Evolutionary conservation across 2,797 vertebrate species (phyloP), one percentile per base, ranked within the genome.

Genomic region (Chiroxiphia lanceolata): DNA sequence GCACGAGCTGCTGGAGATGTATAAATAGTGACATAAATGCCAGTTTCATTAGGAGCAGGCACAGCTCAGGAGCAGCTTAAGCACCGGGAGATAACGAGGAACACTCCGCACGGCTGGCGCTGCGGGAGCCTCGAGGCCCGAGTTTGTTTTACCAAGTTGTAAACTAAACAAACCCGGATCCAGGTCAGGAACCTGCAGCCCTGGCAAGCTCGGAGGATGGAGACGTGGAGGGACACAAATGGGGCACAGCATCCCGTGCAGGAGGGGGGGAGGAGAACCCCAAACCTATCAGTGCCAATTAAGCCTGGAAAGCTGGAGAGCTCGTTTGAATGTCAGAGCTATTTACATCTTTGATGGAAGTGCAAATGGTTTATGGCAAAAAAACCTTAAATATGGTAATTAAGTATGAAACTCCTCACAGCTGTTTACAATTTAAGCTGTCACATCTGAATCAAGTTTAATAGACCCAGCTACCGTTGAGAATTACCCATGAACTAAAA

Each of bases 351-450:
- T 78, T 96, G 96, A 97, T 97, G 90, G 95, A 96, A 97, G 95
- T 89, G 89, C 45, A 59, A 93, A 95, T 7, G 72, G 94, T 98
- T 96, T 91, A 97, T 87, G 87, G 96, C 82, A 97, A 96, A 97
- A 97, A 60, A 9, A 10, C 11, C 97, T 97, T 97, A 97, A 98
- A 97, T 97, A 97, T 97, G 98, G 97, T 97, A 98, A 98, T 98
- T 97, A 97, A 97, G 97, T 90, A 95, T 70, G 95, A 97, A 98
- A 97, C 97, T 98, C 97, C 95, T 97, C 96, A 95, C 98, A 98
- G 98, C 97, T 98, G 98, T 98, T 98, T 98, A 97, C 98, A 97
- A 97, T 98, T 97, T 96, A 85, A 96, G 95, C 97, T 97, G 97
- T 97, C 98, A 98, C 92, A 83, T 97, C 96, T 96, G 97, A 98